Percentiles rank a stretch among this genome's conserved stretches.
Conservation (phyloP, 2,797 vertebrate genomes). For the Furcifer pardalis region DNA sequence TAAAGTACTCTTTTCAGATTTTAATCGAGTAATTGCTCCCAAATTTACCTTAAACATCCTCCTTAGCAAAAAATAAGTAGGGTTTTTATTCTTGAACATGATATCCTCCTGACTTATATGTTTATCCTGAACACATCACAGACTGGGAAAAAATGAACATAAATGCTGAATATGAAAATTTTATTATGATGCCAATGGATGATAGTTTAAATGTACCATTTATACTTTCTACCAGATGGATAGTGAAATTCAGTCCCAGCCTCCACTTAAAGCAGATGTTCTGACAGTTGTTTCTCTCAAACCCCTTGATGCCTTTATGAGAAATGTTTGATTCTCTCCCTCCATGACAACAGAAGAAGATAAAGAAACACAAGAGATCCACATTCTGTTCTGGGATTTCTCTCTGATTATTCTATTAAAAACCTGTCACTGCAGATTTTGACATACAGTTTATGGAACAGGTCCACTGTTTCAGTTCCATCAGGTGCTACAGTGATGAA, state of each 20-base stretch:
- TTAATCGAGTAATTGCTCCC: background rate
- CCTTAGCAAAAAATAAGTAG: background rate
- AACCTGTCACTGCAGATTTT: background rate
- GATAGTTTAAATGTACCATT: background rate
- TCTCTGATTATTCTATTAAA: constrained; percentile 6
- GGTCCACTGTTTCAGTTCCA: background rate
- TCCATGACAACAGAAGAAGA: background rate
- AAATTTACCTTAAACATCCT: background rate
- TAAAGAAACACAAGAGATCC: background rate
- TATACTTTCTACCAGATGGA: background rate
- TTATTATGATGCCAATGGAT: background rate
- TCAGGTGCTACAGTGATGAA: background rate
- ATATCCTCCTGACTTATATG: background rate
- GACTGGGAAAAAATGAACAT: background rate
- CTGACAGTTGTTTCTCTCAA: constrained; percentile 10
- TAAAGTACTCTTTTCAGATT: too few relatives aligned
- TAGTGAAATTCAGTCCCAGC: background rate
- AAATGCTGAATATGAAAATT: background rate
- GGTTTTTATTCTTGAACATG: background rate
- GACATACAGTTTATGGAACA: background rate
- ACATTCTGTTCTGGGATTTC: background rate
- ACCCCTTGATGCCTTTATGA: constrained; percentile 16
- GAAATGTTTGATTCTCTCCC: background rate
- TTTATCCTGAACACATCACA: background rate
- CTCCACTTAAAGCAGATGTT: constrained; percentile 7